Evolutionary conservation across 2,888 invertebrate species (phyloP), one percentile per base, ranked within the genome.

Genomic region (Cheilosia vulpina): DNA sequence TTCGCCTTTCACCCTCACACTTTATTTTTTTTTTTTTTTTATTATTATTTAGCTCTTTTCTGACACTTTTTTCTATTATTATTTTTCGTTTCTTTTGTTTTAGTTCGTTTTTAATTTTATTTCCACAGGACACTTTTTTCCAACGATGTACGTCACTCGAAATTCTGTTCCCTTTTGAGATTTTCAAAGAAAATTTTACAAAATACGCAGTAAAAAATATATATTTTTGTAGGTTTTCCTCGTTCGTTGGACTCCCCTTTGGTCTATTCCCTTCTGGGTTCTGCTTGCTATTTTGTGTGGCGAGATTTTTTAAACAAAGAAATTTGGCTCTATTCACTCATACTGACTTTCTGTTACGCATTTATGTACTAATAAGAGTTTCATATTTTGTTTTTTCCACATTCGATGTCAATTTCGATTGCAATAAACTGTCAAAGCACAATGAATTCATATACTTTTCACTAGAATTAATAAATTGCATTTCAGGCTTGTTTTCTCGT

Each of bases 281-380:
- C 38, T 76, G 24, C 3, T 43, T 72, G 66, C 60, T 62, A 62
- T 79, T 76, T 62, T 58, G 55, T 79, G 50, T 72, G 66, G 65
- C 65, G 65, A 38, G 27, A 38, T 60, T 71, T 80, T 66, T 43
- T 31, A 77, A 68, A 81, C 81, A 85, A 85, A 85, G 81, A 79
- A 83, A 72, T 76, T 81, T 76, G 76, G 81, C 66, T 76, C 75
- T 80, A 60, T 85, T 81, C 69, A 85, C 76, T 77, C 72, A 76
- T 76, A 72, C 77, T 53, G 66, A 19, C 72, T 81, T 85, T 80
- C 80, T 85, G 81, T 85, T 85, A 85, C 85, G 85, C 85, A 85
- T 81, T 81, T 77, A 21, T 21, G 21, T 21, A 81, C 57, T 57
- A 66, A 31, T 66, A 43, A 38, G 27, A 73, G 21, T 80, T 50